Conservation (phyloP, 2,113 vertebrate species). For the Ornithorhynchus anatinus region DNA sequence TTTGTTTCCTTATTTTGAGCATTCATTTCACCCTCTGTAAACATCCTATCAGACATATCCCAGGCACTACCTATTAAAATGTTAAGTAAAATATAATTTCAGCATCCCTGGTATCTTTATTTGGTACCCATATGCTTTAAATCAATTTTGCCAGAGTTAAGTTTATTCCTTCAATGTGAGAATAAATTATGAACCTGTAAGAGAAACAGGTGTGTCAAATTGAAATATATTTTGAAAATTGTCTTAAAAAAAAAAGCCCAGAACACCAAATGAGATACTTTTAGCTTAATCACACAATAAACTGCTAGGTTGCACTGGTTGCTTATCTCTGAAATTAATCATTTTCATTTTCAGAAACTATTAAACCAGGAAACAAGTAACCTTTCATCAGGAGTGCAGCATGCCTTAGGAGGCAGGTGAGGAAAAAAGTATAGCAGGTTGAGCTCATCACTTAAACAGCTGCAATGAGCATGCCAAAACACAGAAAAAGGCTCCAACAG, state of each 20-base stretch:
- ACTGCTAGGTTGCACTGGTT: neutral
- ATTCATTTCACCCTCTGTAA: slow-evolving; percentile 59
- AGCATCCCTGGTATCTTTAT: slow-evolving; percentile 61
- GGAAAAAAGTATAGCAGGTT: no score
- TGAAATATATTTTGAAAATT: slow-evolving; percentile 48
- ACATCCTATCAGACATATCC: slow-evolving; percentile 56
- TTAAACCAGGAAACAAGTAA: neutral
- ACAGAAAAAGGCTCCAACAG: no score
- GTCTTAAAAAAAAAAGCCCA: slow-evolving; percentile 34
- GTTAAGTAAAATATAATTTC: slow-evolving; percentile 61
- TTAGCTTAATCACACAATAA: no score
- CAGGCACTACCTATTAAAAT: slow-evolving; percentile 61
- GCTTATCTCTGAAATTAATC: neutral
- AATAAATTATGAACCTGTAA: slow-evolving; percentile 50
- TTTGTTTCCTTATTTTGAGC: slow-evolving; percentile 65
- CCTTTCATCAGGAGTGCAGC: no score
- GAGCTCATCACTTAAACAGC: no score
- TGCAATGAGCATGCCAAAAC: no score
- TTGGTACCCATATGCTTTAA: slow-evolving; percentile 48
- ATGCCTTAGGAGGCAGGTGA: no score
- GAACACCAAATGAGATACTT: no score
- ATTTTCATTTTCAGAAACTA: neutral
- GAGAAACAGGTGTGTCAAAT: slow-evolving; percentile 31
- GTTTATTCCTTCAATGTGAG: slow-evolving; percentile 51
- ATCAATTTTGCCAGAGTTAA: slow-evolving; percentile 54